These are phyloP conservation scores for Drosophila greeni DNA, from an alignment of 2,888 invertebrate genomes.

Conservation along the genomic window DNA sequence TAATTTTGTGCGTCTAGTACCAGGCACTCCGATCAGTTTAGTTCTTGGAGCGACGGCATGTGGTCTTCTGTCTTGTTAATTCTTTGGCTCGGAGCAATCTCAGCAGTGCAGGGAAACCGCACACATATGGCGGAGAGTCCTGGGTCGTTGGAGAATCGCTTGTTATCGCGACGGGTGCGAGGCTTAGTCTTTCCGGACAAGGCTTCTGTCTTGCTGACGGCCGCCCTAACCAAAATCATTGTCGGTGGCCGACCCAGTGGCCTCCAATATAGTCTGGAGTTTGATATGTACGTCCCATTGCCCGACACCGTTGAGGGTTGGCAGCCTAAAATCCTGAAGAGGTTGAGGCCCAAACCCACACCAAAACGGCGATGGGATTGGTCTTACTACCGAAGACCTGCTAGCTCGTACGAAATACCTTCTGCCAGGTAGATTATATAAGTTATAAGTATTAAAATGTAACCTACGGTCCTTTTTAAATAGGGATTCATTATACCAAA, in stretches of 20 bases:
- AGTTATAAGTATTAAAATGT: not conserved
- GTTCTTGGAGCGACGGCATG: conserved; percentile 23
- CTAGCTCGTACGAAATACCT: not conserved
- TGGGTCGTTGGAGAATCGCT: conserved; percentile 3
- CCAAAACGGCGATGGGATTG: conserved; percentile 45
- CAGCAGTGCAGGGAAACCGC: conserved; percentile 6
- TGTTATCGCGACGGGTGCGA: conserved; percentile 61
- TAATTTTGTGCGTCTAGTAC: conserved; percentile 23
- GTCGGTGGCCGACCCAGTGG: conserved; percentile 65
- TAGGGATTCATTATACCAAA: not conserved
- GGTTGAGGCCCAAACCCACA: conserved; percentile 9
- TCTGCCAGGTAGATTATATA: not conserved
- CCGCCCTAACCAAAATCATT: conserved; percentile 62
- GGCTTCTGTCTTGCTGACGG: conserved; percentile 55
- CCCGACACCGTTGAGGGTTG: conserved; percentile 70
- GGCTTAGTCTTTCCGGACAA: conserved; percentile 66
- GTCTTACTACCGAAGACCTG: conserved; percentile 3
- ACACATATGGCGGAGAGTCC: conserved; percentile 5
- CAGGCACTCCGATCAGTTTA: conserved; percentile 15
- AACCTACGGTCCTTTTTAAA: not conserved
- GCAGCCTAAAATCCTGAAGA: conserved; percentile 54
- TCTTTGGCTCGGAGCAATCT: conserved; percentile 4
- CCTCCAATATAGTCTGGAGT: conserved; percentile 61
- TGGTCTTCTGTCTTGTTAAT: conserved; percentile 16
- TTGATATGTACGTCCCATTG: conserved; percentile 66